Base-by-base conservation (phyloP, 2,888 invertebrate genomes). In the Baronia brevicornis region DNA sequence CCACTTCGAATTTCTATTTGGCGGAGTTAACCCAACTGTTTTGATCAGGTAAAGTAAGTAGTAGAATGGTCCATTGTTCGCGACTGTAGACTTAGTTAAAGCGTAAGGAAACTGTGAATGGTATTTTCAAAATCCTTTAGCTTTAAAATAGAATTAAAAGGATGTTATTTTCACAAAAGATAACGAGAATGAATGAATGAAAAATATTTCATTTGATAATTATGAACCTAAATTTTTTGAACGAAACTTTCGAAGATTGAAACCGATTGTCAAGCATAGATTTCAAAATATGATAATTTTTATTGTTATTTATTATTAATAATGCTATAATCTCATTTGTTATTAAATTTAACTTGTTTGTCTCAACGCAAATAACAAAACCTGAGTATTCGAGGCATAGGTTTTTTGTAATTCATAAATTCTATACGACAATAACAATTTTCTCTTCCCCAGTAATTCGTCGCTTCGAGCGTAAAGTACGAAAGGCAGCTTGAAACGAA, bases 401-500 rank as follows among this genome's bases (percentile, higher is more conserved):
- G n/a, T n/a, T 7, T 13, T 25, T 25, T 19, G 21, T 18, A 19
- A 18, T n/a, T 26, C 26, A 62, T 43, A 60, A 61, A 60, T 67
- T 67, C 63, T 62, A 59, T 60, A 62, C 63, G 65, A 68, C 60
- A 65, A 69, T 66, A 68, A 71, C 65, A 60, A 64, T 70, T 71
- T 66, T 68, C 37, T 70, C 67, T 67, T 66, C 51, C 60, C 60
- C 62, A 55, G 60, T 66, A 67, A 72, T 74, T 72, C 70, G 63
- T 72, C 68, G 65, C 67, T 67, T 73, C 64, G 65, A 63, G 72
- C 69, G 68, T 71, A 69, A 74, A 74, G 67, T 63, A 68, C 47
- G 55, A 65, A 64, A 68, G 62, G 64, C 63, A 65, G 66, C 54
- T 66, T 51, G 59, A 68, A 67, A 64, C 60, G 67, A 70, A 71